phyloP scores from a whole-genome alignment of 2,888 invertebrate genomes.

The Carterocephalus palaemon region DNA sequence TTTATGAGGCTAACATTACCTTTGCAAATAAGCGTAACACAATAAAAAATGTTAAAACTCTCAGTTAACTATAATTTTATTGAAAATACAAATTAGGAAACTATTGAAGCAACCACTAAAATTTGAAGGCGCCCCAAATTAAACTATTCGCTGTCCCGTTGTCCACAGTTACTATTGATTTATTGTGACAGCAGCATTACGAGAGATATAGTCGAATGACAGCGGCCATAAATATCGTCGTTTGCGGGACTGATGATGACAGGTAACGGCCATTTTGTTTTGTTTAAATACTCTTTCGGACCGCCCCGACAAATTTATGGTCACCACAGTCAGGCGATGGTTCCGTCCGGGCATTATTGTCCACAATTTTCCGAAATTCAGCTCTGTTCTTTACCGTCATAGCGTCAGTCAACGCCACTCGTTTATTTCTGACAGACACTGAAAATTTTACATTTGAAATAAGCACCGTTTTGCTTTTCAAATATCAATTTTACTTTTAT shows the following conservation, averaged over 20 bases:
- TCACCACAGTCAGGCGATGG: conserved; percentile 9
- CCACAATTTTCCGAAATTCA: conserved; percentile 17
- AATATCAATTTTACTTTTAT: no score
- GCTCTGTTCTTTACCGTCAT: conserved; percentile 5
- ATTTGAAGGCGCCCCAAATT: conserved; percentile 11
- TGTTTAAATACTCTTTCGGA: conserved; percentile 34
- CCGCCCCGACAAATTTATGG: conserved; percentile 18
- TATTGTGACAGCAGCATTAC: conserved; percentile 45
- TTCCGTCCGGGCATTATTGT: conserved; percentile 13
- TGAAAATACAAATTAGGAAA: background rate
- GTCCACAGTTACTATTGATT: conserved; percentile 37
- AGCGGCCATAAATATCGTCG: conserved; percentile 47
- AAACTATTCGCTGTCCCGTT: conserved; percentile 10
- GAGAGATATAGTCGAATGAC: conserved; percentile 33
- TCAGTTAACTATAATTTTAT: no score
- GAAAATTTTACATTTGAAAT: conserved; percentile 9
- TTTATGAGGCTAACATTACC: no score
- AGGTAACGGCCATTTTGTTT: conserved; percentile 46
- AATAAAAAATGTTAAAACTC: no score
- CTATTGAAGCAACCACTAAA: background rate
- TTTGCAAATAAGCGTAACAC: no score
- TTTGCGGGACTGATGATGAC: conserved; percentile 51
- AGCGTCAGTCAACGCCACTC: conserved; percentile 10
- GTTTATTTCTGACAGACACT: conserved; percentile 12
- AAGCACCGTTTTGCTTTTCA: conserved; percentile 1